These are phyloP conservation scores for Eupithecia abbreviata DNA, from an alignment of 2,888 invertebrate species.

Conservation along the genomic window DNA sequence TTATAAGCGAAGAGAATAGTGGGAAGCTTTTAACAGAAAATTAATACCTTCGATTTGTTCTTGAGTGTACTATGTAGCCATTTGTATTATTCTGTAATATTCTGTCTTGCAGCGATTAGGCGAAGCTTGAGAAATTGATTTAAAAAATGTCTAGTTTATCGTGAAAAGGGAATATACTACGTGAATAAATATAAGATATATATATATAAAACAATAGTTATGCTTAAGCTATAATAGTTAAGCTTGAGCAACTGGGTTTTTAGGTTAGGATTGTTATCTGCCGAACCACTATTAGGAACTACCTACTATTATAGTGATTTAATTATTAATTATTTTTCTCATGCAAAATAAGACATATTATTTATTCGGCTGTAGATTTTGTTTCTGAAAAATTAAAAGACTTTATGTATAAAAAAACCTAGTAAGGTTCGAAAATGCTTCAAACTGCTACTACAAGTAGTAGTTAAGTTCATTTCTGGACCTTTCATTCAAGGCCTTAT, in stretches of 20 bases:
- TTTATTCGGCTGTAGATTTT: too few relatives aligned
- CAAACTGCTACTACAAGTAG: neutral
- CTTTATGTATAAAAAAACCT: neutral
- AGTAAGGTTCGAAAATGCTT: neutral
- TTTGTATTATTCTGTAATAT: neutral
- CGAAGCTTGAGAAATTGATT: neutral
- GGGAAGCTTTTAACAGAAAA: constrained; percentile 38
- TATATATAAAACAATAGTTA: too few relatives aligned
- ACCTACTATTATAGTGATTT: too few relatives aligned
- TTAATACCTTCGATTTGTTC: constrained; percentile 40
- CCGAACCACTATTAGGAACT: too few relatives aligned
- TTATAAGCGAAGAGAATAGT: constrained; percentile 59
- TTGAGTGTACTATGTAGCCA: constrained; percentile 13
- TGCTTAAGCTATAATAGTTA: too few relatives aligned
- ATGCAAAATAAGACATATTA: too few relatives aligned
- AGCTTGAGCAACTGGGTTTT: too few relatives aligned
- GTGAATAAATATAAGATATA: too few relatives aligned
- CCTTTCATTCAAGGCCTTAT: neutral
- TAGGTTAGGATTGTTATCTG: too few relatives aligned
- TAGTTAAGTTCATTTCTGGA: neutral
- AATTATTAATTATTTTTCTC: too few relatives aligned
- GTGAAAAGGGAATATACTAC: too few relatives aligned
- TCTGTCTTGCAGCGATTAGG: neutral
- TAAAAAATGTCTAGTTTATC: neutral
- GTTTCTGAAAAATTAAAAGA: too few relatives aligned